phyloP scores from a whole-genome alignment of 2,113 vertebrate species.

The Rhadina sibilatrix region DNA sequence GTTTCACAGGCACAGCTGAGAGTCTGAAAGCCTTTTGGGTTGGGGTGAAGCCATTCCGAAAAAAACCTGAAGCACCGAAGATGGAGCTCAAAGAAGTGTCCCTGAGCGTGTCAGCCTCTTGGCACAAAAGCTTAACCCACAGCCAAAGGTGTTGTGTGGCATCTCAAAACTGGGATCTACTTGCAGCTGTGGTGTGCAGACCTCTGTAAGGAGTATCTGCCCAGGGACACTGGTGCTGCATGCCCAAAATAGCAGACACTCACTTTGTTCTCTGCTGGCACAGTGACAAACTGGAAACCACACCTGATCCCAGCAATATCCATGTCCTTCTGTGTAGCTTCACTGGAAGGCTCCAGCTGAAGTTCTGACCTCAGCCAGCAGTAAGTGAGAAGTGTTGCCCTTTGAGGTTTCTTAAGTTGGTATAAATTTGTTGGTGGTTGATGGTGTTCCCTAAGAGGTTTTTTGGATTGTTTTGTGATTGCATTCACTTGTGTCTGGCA shows the following conservation, averaged over 20 bases:
- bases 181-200: not conserved
- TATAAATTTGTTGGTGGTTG: not conserved
- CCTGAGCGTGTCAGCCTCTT: rapidly evolving
- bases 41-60: not conserved
- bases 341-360: not conserved
- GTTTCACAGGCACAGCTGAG: not conserved
- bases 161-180: not conserved
- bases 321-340: rapidly evolving
- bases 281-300: not conserved
- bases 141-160: not conserved
- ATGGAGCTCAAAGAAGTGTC: not conserved
- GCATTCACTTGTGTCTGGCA: not conserved
- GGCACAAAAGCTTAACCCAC: rapidly evolving
- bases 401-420: not conserved
- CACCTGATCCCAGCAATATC: not conserved
- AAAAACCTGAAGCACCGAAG: too few species aligned
- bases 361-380: not conserved
- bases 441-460: not conserved
- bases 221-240: not conserved
- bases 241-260: not conserved
- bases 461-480: not conserved
- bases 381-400: not conserved
- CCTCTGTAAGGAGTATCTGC: not conserved
- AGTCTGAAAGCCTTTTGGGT: not conserved
- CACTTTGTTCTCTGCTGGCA: not conserved